Evolutionary conservation across 1,140 invertebrate species (phyloP), one percentile per base, ranked within the genome.

Genomic region (Drosophila lacertosa): DNA sequence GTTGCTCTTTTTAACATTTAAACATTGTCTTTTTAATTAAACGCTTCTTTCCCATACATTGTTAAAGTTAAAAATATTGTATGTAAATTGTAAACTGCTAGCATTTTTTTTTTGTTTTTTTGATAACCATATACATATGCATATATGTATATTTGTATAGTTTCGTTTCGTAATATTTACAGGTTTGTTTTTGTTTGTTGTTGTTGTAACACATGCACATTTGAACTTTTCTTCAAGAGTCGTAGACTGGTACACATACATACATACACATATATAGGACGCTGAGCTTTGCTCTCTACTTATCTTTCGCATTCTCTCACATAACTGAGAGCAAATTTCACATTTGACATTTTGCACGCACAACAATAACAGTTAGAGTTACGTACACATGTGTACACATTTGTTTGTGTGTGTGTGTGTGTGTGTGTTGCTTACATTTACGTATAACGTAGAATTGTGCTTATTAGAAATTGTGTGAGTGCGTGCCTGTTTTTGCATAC

Each of bases 81-180:
- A 66, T 66, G 47, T 32, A n/a, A n/a, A 59, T 44, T 67, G 44
- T 67, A 67, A 66, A 63, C 55, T 81, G 45, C 72, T 76, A 81
- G 26, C 58, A 53, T 65, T 68, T 63, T 62, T 45, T n/a, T n/a
- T n/a, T n/a, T n/a, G n/a, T n/a, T n/a, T n/a, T n/a, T n/a, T n/a
- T n/a, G n/a, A n/a, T n/a, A n/a, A n/a, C n/a, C 51, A 73, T 74
- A 74, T 57, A 65, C 60, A 50, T 13, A 50, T 68, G 65, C 22
- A 58, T 77, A 55, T 13, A 24, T 48, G 33, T 54, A 40, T 50
- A 26, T n/a, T n/a, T 53, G 40, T 74, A 68, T 62, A 66, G 70
- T 73, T 76, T 74, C 35, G 20, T 57, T 54, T 53, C 45, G 26
- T 55, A 55, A 51, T 72, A 84, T 89, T 89, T 86, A 88, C 82